phyloP scores from a whole-genome alignment of 2,888 invertebrate species.

The Malthinus seriepunctatus region DNA sequence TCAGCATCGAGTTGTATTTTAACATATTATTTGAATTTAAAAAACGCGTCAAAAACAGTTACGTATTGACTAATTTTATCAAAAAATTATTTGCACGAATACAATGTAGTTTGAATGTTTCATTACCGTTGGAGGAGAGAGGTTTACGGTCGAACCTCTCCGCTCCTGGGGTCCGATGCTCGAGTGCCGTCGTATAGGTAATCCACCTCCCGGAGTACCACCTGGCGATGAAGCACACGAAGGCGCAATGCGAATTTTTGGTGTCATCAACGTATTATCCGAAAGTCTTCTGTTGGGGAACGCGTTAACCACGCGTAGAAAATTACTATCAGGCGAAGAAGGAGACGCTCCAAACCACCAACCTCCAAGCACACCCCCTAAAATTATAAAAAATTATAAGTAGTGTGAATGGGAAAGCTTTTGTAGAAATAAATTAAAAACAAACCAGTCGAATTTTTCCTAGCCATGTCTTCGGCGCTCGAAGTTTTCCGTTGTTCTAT shows the following conservation, averaged over 20 bases:
- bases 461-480: constrained; percentile 89
- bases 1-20: constrained; percentile 46
- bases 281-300: constrained; percentile 87
- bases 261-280: constrained; percentile 90
- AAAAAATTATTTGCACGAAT: constrained; percentile 8
- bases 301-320: constrained; percentile 78
- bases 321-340: constrained; percentile 83
- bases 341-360: constrained; percentile 87
- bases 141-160: constrained; percentile 79
- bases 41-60: constrained; percentile 8
- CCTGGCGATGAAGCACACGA: constrained; percentile 86
- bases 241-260: constrained; percentile 85
- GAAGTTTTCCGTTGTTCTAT: constrained; percentile 88
- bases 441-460: constrained; percentile 79
- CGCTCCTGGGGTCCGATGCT: constrained; percentile 91
- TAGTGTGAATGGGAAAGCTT: background rate
- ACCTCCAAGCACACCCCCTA: constrained; percentile 67
- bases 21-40: constrained; percentile 17
- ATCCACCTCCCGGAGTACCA: constrained; percentile 69
- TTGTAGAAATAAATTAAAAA: constrained; percentile 3
- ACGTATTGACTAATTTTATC: background rate
- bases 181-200: constrained; percentile 87
- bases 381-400: constrained; percentile 1
- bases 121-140: constrained; percentile 85
- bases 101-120: constrained; percentile 16